Evolutionary conservation across 2,888 invertebrate genomes (phyloP).

Genomic region (Psococerastis gibbosa): DNA sequence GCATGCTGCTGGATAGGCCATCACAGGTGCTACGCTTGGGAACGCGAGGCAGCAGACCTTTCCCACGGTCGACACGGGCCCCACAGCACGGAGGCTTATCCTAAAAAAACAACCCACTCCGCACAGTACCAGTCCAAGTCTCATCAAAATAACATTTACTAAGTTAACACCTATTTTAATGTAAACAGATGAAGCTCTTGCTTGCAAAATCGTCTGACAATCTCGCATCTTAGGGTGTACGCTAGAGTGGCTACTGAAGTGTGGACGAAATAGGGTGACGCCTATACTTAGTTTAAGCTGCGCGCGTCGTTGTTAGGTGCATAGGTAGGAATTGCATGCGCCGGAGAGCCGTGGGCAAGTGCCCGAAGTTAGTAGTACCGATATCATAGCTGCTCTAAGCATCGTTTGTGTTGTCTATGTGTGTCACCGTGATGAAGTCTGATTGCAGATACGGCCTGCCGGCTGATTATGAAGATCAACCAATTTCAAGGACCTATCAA

Average conservation of each 20-base stretch:
- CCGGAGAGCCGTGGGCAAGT: too few species aligned
- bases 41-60: conserved; percentile 36
- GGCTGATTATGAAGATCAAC: conserved; percentile 21
- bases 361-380: too few species aligned
- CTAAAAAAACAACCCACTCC: background rate
- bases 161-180: too few species aligned
- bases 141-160: too few species aligned
- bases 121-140: too few species aligned
- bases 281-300: background rate
- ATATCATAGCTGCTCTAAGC: too few species aligned
- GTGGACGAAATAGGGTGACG: too few species aligned
- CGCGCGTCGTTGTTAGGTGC: too few species aligned
- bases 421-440: conserved; percentile 13
- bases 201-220: too few species aligned
- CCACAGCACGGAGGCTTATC: background rate
- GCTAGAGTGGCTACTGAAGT: background rate
- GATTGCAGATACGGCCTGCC: conserved; percentile 11
- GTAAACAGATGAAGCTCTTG: too few species aligned
- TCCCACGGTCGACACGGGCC: conserved; percentile 27
- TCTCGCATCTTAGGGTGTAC: background rate
- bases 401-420: background rate
- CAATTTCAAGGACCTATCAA: conserved; percentile 27
- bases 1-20: background rate
- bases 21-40: conserved; percentile 27
- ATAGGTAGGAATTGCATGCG: too few species aligned